phyloP scores from a whole-genome alignment of 2,888 invertebrate genomes.

The Temnothorax rugatulus region DNA sequence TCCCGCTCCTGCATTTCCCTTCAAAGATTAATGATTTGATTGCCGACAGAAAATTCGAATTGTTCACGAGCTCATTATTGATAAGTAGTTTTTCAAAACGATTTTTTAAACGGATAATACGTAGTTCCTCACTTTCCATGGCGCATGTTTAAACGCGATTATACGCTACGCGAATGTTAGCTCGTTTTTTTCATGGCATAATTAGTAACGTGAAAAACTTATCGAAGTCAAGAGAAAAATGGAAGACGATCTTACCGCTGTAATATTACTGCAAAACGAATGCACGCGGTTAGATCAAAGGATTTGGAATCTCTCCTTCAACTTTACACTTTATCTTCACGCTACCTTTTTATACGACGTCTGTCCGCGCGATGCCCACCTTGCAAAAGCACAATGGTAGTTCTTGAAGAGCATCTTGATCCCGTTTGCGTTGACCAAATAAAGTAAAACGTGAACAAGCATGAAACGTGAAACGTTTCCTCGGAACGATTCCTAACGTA shows the following conservation, averaged over 20 bases:
- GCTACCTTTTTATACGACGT: conserved; percentile 6
- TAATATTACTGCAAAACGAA: conserved; percentile 29
- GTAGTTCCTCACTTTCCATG: not conserved
- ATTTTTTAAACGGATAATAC: not conserved
- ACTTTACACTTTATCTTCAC: conserved; percentile 58
- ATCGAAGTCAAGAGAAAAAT: conserved; percentile 18
- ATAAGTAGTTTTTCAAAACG: not conserved
- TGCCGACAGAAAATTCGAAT: not conserved
- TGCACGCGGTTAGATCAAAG: conserved; percentile 76
- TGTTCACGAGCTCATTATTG: not conserved
- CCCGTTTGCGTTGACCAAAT: not conserved
- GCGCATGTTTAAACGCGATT: not conserved
- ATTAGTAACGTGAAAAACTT: not conserved
- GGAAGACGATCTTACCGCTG: conserved; percentile 18
- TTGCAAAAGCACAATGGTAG: conserved; percentile 16
- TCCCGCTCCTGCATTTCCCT: not conserved
- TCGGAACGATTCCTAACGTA: not conserved
- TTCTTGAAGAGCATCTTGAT: conserved; percentile 25
- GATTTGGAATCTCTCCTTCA: conserved; percentile 61
- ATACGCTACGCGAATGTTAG: not conserved
- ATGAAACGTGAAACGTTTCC: not conserved
- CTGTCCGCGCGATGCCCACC: not conserved
- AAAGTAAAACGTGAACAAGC: conserved; percentile 4
- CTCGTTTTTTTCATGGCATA: not conserved
- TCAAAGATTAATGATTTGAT: not conserved